Conservation (phyloP, 1,140 invertebrate species). For the Aphelenchoides fujianensis region DNA sequence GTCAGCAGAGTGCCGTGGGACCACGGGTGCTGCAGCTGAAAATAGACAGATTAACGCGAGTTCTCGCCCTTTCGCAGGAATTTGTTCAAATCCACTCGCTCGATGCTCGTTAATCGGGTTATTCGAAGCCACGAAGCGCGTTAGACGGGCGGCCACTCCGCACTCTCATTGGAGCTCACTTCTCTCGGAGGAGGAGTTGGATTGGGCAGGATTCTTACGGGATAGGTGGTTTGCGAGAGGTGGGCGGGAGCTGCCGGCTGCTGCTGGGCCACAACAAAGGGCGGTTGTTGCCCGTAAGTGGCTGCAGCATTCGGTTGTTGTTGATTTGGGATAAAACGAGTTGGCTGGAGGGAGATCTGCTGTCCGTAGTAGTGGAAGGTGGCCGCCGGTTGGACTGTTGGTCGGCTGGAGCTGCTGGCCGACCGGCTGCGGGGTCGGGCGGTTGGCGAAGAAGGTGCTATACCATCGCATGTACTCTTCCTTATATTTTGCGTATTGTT, state of each 20-base stretch:
- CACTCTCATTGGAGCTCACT: no score
- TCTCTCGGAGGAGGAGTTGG: no score
- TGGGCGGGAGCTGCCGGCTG: not conserved
- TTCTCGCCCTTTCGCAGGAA: no score
- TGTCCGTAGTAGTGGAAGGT: not conserved
- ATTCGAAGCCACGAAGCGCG: no score
- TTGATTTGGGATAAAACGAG: slow-evolving; percentile 5
- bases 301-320: not conserved
- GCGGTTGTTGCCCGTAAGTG: not conserved
- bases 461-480: not conserved
- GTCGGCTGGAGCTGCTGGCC: no score
- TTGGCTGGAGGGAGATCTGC: not conserved
- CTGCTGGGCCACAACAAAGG: not conserved
- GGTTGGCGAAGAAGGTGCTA: not conserved
- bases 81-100: no score
- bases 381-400: not conserved
- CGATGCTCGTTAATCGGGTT: no score
- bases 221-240: not conserved
- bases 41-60: not conserved
- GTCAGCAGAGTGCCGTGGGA: slow-evolving; percentile 34
- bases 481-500: not conserved
- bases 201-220: not conserved
- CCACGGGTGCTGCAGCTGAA: slow-evolving; percentile 38
- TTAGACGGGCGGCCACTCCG: no score
- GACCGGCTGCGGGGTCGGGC: not conserved